Evolutionary conservation across 2,888 invertebrate genomes (phyloP), one percentile per base, ranked within the genome.

Genomic region (Orthonevra nobilis): DNA sequence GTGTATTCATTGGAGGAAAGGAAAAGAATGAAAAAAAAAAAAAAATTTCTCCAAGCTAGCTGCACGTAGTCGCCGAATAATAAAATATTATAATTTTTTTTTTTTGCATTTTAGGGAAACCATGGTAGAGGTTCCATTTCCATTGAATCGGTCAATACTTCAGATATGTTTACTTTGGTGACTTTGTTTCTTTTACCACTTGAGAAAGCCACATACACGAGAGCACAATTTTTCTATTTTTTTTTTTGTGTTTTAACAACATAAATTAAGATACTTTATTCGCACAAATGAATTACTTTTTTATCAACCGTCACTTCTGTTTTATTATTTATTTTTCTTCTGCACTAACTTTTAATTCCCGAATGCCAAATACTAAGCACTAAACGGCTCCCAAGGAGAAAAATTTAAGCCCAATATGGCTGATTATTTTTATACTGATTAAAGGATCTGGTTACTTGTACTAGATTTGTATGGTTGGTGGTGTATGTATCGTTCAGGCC

Each of bases 391-490:
- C 36, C 60, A 69, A 69, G 69, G 52, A 77, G 63, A 75, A 77
- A 70, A 64, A 54, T 60, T 52, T 77, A 60, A 66, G 64, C 70
- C 70, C 70, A 77, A 77, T 77, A 73, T 77, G 77, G 77, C 77
- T 70, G 77, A 77, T 77, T 77, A 77, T 77, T 70, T 77, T 77
- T 77, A 77, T 77, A 77, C 70, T 77, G 69, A 77, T 77, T 70
- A 69, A 75, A 77, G 69, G 70, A 69, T 70, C 63, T 75, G 75
- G 63, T 77, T 70, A 77, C 70, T 70, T 44, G 64, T 64, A 60
- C 58, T 52, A 58, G 64, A 70, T 70, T 70, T 64, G 58, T 64
- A 60, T 54, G 44, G 58, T 60, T 60, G 77, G 46, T 52, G 52
- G 46, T 52, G 52, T 30, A 63, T 14, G 32, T 63, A 32, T 42